Conservation (phyloP, 2,113 vertebrate species). For the Camelus dromedarius region DNA sequence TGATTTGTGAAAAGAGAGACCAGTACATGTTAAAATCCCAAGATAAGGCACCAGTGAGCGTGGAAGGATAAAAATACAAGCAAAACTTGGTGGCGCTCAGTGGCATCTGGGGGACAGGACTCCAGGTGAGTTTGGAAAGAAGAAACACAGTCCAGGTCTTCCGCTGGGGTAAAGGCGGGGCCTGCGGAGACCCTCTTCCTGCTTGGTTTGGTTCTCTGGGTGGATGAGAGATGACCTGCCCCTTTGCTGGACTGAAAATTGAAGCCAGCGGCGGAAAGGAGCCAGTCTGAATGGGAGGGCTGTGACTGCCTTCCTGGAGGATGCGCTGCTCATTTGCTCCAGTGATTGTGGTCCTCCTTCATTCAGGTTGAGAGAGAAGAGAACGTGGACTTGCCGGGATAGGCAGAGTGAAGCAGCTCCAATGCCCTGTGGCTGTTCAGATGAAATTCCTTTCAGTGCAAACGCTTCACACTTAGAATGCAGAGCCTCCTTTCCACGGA, state of each 20-base stretch:
- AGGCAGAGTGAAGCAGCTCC: not conserved
- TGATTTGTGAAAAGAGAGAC: conserved; percentile 8
- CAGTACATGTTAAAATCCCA: not conserved
- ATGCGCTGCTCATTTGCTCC: not conserved
- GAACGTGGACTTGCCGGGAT: not conserved
- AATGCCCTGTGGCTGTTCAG: not conserved
- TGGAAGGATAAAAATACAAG: not conserved
- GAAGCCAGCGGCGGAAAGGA: not conserved
- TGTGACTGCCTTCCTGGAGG: not conserved
- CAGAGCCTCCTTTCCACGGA: not conserved
- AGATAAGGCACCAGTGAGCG: not conserved
- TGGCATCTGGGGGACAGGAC: not conserved
- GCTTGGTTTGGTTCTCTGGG: not conserved
- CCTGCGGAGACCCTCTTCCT: not conserved
- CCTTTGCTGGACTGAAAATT: not conserved
- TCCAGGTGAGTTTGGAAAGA: not conserved
- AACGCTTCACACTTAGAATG: not conserved
- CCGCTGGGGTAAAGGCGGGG: not conserved
- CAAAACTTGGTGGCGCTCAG: not conserved
- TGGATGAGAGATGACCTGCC: not conserved
- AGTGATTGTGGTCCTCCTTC: not conserved
- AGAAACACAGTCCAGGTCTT: not conserved
- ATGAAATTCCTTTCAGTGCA: not conserved
- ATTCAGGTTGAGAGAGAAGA: not conserved
- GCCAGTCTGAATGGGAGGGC: not conserved